phyloP scores from a whole-genome alignment of 1,140 invertebrate species.

The Ptiloglossa arizonensis region DNA sequence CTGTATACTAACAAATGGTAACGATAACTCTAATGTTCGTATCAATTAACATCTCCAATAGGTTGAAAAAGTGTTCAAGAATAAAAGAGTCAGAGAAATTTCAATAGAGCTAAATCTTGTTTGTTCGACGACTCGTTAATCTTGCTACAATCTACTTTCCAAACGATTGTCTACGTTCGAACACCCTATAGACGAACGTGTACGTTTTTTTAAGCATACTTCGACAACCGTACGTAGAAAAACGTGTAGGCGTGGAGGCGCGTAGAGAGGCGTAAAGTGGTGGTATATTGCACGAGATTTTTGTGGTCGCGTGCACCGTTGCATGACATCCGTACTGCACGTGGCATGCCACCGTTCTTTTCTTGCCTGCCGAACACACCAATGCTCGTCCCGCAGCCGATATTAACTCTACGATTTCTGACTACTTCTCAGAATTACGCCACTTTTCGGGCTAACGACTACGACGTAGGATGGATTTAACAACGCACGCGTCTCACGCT shows the following conservation, averaged over 20 bases:
- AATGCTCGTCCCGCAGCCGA: conserved; percentile 50
- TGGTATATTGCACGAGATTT: conserved; percentile 62
- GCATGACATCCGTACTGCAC: conserved; percentile 65
- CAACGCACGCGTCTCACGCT: conserved; percentile 34
- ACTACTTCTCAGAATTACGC: conserved; percentile 57
- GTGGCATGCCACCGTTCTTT: conserved; percentile 56
- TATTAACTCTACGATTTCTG: conserved; percentile 66
- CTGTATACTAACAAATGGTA: too few species aligned
- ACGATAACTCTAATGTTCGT: too few species aligned
- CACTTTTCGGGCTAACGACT: conserved; percentile 61
- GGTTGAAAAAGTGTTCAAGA: too few species aligned
- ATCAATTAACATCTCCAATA: too few species aligned
- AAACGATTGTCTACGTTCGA: background rate
- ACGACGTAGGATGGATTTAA: conserved; percentile 41
- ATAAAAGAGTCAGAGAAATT: too few species aligned
- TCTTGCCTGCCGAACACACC: conserved; percentile 50
- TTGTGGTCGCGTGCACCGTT: conserved; percentile 63
- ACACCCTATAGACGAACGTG: background rate
- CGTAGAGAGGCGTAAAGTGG: conserved; percentile 52
- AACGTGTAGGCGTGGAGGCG: conserved; percentile 19
- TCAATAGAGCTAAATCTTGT: too few species aligned
- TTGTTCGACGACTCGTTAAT: too few species aligned
- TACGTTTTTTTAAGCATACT: conserved; percentile 5
- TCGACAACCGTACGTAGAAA: conserved; percentile 15
- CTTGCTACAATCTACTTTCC: too few species aligned